These are phyloP conservation scores for Nyctibius bracteatus DNA, from an alignment of 2,113 vertebrate genomes.

Conservation along the genomic window DNA sequence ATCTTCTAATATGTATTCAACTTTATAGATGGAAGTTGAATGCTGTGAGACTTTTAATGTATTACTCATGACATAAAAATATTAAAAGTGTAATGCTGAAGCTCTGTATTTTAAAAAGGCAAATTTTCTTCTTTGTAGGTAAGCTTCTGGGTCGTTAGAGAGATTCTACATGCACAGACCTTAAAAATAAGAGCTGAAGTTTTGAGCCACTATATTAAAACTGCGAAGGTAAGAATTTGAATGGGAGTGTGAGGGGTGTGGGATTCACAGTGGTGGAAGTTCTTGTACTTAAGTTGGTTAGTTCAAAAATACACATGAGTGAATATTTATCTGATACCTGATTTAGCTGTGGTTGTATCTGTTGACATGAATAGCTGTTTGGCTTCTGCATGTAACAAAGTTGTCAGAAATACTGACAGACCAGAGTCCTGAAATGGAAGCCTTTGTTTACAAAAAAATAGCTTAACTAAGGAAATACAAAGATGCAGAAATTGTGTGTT, in stretches of 20 bases:
- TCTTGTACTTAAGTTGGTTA: background rate
- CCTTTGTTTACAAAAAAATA: background rate
- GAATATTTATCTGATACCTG: slow-evolving; percentile 10
- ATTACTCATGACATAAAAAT: background rate
- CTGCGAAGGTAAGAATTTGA: slow-evolving; percentile 87
- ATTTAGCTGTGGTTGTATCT: slow-evolving; percentile 20
- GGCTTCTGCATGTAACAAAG: background rate
- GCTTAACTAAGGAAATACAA: background rate
- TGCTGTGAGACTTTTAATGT: background rate
- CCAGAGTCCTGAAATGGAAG: background rate
- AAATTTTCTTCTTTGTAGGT: slow-evolving; percentile 76
- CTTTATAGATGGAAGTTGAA: background rate
- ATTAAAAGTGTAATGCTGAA: background rate
- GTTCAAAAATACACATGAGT: background rate
- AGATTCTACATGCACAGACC: slow-evolving; percentile 96
- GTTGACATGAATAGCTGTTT: background rate
- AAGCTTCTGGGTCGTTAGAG: slow-evolving; percentile 98
- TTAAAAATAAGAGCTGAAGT: slow-evolving; percentile 98
- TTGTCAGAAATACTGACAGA: background rate
- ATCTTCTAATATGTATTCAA: background rate
- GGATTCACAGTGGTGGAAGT: background rate
- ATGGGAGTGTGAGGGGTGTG: background rate
- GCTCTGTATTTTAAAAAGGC: background rate
- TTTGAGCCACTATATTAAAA: slow-evolving; percentile 97
- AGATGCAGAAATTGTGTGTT: background rate